Evolutionary conservation across 1,140 invertebrate species (phyloP), one percentile per base, ranked within the genome.

Genomic region (Coenobita brevimanus): DNA sequence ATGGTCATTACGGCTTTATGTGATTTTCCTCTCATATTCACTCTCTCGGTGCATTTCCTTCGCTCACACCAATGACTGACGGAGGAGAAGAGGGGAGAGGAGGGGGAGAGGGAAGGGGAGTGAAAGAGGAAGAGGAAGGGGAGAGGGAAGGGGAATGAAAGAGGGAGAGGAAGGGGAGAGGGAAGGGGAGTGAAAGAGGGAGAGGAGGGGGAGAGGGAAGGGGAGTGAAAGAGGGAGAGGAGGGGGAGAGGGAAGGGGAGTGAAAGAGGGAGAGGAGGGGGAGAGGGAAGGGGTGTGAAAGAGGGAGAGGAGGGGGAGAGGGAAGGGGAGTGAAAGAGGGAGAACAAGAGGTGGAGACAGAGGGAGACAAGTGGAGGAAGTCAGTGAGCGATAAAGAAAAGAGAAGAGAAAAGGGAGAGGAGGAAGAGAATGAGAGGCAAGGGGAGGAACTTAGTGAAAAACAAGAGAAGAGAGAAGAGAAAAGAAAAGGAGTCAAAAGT

Each of bases 21-120:
- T 87, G 85, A 87, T 87, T 87, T 87, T 81, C 85, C 85, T 87
- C 85, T 87, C 85, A 87, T 78, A 81, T 87, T 87, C 85, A 87
- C 85, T 81, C 85, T 80, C 76, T 60, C n/a, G 62, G 67, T 71
- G 64, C 64, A 8, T 80, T 71, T 80, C 41, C 71, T 87, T 87
- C 85, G 85, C 75, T 87, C 85, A 87, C 41, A 15, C 30, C 36
- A 33, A 41, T 62, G 69, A 75, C 46, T 57, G 82, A 57, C 30
- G 43, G 67, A 84, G 78, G 33, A 38, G 46, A 8, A 33, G 50
- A 0, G 38, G 46, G 24, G 2, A 41, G 33, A 10, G 33, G 24
- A 27, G 17, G 33, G 57, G 33, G 50, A 0, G 36, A 17, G 46
- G 50, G 24, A 54, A 43, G 60, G 69, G 71, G 10, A 38, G 82